Evolutionary conservation across 2,888 invertebrate genomes (phyloP), one percentile per base, ranked within the genome.

Genomic region (Ornithoptera priamus): DNA sequence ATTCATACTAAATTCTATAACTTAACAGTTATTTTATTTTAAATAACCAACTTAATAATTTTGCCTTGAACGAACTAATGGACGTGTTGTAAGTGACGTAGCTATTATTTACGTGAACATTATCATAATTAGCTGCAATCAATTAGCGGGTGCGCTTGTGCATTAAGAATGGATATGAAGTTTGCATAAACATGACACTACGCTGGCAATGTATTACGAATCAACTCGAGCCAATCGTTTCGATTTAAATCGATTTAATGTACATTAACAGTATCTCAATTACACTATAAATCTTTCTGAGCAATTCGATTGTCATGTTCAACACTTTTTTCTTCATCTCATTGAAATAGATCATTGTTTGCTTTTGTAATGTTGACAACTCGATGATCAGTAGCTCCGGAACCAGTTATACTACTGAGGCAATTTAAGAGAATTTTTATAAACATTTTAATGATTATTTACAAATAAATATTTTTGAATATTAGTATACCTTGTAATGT

Each of bases 81-180:
- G 20, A 42, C 46, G 30, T 1, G 59, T 58, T 24, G 24, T 22
- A 62, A 50, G 36, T 20, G 67, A 50, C 66, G 22, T 66, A 36
- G 30, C 20, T n/a, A 58, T 36, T 72, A 67, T 62, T 65, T 46
- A 63, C 20, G 17, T 17, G 67, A 65, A 67, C 72, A 74, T 72
- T 70, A 74, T 71, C 71, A 71, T 74, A 73, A 75, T 77, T 65
- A 72, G 73, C 71, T 67, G 68, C 76, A 71, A 77, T 75, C 73
- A 73, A 72, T 75, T 73, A 76, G 71, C 71, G 68, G 67, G 75
- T 75, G 75, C 72, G 75, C 74, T 74, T 71, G 68, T 71, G 77
- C 75, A 75, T 76, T 71, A 74, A 75, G 68, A 75, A 69, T 63
- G 62, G 67, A 68, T 61, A 66, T 60, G 24, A 24, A n/a, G 20